Conservation (phyloP, 2,888 invertebrate species). For the Cephus spinipes region DNA sequence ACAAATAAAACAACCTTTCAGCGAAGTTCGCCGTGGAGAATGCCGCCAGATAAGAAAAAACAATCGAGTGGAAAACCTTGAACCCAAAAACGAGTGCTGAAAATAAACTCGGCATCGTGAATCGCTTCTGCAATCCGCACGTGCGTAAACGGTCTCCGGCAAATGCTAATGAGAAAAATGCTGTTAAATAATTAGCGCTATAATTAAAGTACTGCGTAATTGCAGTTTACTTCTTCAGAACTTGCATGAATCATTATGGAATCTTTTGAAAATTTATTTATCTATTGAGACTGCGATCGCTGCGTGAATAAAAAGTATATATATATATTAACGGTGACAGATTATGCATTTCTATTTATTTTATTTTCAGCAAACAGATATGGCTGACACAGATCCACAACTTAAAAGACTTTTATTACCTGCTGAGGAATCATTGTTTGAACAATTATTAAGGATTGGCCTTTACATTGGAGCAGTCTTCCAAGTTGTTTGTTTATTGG, state of each 20-base stretch:
- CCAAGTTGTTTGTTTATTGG: slow-evolving; percentile 84
- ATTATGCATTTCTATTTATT: background rate
- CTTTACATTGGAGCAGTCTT: slow-evolving; percentile 89
- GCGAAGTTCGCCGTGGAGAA: slow-evolving; percentile 8
- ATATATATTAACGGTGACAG: background rate
- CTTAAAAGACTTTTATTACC: slow-evolving; percentile 60
- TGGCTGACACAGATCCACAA: slow-evolving; percentile 61
- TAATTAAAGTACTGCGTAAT: background rate
- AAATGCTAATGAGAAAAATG: background rate
- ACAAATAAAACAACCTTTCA: background rate
- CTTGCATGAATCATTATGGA: background rate
- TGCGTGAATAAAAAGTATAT: background rate
- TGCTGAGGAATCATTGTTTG: slow-evolving; percentile 60
- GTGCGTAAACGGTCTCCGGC: background rate
- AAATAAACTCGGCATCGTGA: slow-evolving; percentile 17
- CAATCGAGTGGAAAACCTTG: slow-evolving; percentile 29
- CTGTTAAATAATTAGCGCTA: background rate
- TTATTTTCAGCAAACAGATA: slow-evolving; percentile 22
- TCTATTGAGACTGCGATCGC: background rate
- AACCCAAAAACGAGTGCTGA: slow-evolving; percentile 25
- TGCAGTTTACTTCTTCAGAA: background rate
- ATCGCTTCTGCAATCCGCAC: slow-evolving; percentile 1
- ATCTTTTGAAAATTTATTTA: background rate
- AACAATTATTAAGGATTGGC: slow-evolving; percentile 69
- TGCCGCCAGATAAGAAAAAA: slow-evolving; percentile 25